Base-by-base conservation (phyloP, 2,797 vertebrate species). In the Sciurus vulgaris region DNA sequence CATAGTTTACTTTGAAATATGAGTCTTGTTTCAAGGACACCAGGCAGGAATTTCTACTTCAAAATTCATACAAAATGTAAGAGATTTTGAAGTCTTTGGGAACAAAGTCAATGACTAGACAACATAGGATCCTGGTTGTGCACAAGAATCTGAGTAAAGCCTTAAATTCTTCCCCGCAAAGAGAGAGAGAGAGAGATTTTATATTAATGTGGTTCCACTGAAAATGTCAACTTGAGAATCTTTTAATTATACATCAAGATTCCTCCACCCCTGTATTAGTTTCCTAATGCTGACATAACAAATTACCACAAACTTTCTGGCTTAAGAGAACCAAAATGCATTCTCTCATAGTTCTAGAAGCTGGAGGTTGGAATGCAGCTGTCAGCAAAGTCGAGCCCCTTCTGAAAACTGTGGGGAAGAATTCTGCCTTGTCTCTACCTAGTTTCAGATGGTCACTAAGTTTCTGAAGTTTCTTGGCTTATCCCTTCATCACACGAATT, bases 21-120 rank as follows among this genome's bases (percentile, higher is more conserved):
- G 14, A 95, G 47, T 94, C 92, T 94, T 94, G 20, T 94, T 93
- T 93, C 72, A 96, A 96, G 51, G 59, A 89, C 11, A 65, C 26
- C 38, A 44, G 22, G 49, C 7, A 56, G 18, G n/a, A 92, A 72
- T 81, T 87, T 95, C 18, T 51, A 22, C 33, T 88, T 95, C 84
- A 73, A 94, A 90, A 93, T 92, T 77, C 69, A 86, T 15, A 41
- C 69, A 95, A 88, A 85, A 69, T 69, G 3, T 49, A 87, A 77
- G 24, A 33, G 3, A 79, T 94, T 91, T 94, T 33, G 51, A 87
- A 89, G 18, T 89, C 67, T 93, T 78, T 59, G 51, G 49, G 18
- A 61, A 3, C 44, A 87, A 93, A 41, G 30, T 79, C 18, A 86
- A 20, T 47, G 18, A 56, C 41, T 51, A 93, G 13, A 72, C 74